A percentile compares a stretch with the other conserved stretches of the same genome.
These are phyloP conservation scores for Aurelia coerulea DNA, from an alignment of 30 jellyfish, hydroid and myxozoan species.

Conservation along the genomic window DNA sequence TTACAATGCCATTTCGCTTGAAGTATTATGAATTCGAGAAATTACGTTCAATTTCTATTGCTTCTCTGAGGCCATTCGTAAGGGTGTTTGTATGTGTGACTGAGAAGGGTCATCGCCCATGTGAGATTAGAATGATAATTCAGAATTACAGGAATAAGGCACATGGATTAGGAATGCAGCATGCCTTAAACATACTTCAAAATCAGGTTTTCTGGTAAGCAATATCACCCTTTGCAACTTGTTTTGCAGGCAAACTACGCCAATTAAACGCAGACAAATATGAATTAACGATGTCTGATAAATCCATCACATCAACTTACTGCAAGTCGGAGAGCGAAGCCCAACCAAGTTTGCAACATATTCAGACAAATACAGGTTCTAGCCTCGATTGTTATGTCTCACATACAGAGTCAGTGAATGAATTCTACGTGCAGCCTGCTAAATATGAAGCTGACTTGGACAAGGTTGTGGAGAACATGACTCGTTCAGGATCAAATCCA, in stretches of 20 bases:
- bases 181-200: background rate
- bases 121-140: too few species aligned
- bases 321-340: background rate
- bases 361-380: constrained; percentile 23
- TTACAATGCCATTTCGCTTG: too few species aligned
- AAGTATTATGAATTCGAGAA: too few species aligned
- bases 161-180: too few species aligned
- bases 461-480: constrained; percentile 5
- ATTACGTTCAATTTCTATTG: too few species aligned
- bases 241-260: background rate
- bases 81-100: too few species aligned
- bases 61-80: too few species aligned
- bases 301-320: background rate
- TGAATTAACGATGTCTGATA: constrained; percentile 4
- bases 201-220: background rate
- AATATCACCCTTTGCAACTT: background rate
- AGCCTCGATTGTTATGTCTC: constrained; percentile 41
- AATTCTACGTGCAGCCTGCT: constrained; percentile 53
- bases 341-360: background rate
- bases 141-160: too few species aligned
- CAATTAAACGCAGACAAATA: background rate
- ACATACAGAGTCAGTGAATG: constrained; percentile 36
- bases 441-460: constrained; percentile 24
- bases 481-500: constrained; percentile 3
- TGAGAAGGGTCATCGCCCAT: too few species aligned